phyloP scores from a whole-genome alignment of 2,888 invertebrate species.

The Yponomeuta malinellus region DNA sequence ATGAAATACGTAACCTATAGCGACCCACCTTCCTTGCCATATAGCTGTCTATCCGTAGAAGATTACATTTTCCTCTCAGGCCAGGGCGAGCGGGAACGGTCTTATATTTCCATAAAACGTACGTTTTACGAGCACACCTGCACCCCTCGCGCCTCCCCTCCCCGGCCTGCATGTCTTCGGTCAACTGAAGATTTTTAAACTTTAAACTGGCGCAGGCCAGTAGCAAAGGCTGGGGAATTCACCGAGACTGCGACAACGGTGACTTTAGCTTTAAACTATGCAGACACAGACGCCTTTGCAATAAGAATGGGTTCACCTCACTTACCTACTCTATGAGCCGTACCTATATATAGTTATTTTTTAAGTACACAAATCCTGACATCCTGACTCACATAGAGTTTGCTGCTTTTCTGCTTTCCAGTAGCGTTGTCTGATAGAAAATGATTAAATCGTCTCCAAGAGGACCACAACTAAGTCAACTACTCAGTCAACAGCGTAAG shows the following conservation, averaged over 20 bases:
- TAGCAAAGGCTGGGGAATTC: conserved; percentile 13
- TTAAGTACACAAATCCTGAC: too few species aligned
- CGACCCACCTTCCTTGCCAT: background rate
- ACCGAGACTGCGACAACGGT: background rate
- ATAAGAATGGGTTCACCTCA: too few species aligned
- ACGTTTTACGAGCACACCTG: conserved; percentile 30
- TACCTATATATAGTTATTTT: too few species aligned
- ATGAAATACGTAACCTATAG: background rate
- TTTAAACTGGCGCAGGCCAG: background rate
- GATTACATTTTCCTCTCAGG: conserved; percentile 20
- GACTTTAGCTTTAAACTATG: conserved; percentile 33
- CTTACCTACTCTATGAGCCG: too few species aligned
- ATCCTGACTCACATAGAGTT: too few species aligned
- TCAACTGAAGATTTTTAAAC: conserved; percentile 28
- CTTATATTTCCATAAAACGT: conserved; percentile 67
- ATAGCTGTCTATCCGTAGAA: conserved; percentile 28
- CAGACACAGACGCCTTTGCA: conserved; percentile 8
- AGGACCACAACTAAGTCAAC: too few species aligned
- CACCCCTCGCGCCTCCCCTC: conserved; percentile 30
- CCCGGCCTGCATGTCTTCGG: conserved; percentile 24
- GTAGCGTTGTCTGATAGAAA: too few species aligned
- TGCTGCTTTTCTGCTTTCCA: too few species aligned
- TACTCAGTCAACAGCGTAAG: too few species aligned
- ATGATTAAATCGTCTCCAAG: too few species aligned
- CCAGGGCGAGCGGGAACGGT: conserved; percentile 53